Conservation (phyloP, 2,888 invertebrate species). For the Artemia sp. region DNA sequence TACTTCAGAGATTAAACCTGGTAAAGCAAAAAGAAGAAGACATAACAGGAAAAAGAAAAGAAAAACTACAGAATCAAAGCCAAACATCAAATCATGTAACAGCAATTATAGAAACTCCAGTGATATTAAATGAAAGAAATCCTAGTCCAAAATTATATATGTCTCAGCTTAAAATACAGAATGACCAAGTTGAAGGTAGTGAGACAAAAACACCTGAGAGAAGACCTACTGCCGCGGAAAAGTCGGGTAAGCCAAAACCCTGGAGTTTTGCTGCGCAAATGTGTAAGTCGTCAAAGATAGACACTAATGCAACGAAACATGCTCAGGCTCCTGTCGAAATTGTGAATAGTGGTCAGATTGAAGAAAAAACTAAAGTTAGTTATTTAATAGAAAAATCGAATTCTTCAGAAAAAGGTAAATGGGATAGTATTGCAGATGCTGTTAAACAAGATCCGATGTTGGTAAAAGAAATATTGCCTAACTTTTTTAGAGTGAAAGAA, state of each 20-base stretch:
- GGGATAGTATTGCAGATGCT: slow-evolving; percentile 23
- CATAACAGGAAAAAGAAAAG: slow-evolving; percentile 36
- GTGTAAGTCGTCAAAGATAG: slow-evolving; percentile 53
- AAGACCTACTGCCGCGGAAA: neutral
- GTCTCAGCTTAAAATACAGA: no score
- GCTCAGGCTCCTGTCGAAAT: neutral
- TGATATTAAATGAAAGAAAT: neutral
- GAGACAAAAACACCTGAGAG: neutral
- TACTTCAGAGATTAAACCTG: slow-evolving; percentile 54
- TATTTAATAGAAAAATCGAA: slow-evolving; percentile 17
- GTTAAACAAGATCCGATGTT: slow-evolving; percentile 19
- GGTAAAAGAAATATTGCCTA: slow-evolving; percentile 24
- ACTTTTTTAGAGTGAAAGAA: slow-evolving; percentile 21
- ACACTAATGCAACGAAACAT: slow-evolving; percentile 39
- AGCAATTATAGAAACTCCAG: neutral
- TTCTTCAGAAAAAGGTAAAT: slow-evolving; percentile 21
- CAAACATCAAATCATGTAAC: neutral
- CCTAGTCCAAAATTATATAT: no score
- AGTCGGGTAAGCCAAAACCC: slow-evolving; percentile 26
- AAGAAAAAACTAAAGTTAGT: neutral
- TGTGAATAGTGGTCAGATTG: neutral
- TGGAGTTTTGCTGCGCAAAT: slow-evolving; percentile 45
- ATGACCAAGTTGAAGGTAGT: no score
- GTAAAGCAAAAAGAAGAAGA: slow-evolving; percentile 66
- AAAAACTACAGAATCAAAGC: slow-evolving; percentile 26